Base-by-base conservation (phyloP, 1,140 invertebrate species). In the Lordiphosa clarofinis region DNA sequence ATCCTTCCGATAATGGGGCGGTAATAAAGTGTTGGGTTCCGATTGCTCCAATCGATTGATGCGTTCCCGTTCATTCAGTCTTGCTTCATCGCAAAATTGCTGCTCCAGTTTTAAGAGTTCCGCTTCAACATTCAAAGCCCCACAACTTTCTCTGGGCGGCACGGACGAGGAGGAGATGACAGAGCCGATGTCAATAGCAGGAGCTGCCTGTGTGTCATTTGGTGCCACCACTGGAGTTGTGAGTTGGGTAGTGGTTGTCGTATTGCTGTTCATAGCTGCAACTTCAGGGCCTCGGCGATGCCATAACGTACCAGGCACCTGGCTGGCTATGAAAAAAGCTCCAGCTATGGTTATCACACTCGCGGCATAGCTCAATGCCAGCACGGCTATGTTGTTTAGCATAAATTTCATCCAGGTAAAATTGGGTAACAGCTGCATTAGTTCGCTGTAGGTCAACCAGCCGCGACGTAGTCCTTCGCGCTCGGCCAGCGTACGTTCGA, bases 371-470 rank as follows among this genome's bases (percentile, higher is more conserved):
- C 93, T 93, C 4, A 93, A 90, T 1, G 94, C 88, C 59, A 94
- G 91, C 19, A 95, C 92, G 3, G 92, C 89, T 39, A 93, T 91
- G 31, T 95, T 92, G 13, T 95, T 91, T 11, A 92, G 71, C 35
- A 93, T 69, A 54, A 91, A 91, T 56, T 91, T 91, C 38, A 91
- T 89, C 15, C 94, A 64, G 13, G 90, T 75, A 57, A 91, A 84
- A 36, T 89, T 90, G 39, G 92, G 90, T 56, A 93, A 79, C 24
- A 96, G 82, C 53, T 91, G 92, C 57, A 91, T 89, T 15, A 97
- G 86, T 90, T 98, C 96, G 1, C 93, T 92, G 76, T 97, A 98
- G 0, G 96, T 95, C 75, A 96, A 94, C 94, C 94, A 97, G 0
- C 95, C 95, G 21, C 94, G 90, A 37, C 93, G 90, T 21, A 90